Evolutionary conservation across 2,888 invertebrate genomes (phyloP), one percentile per base, ranked within the genome.

Genomic region (Cerastis rubricosa): DNA sequence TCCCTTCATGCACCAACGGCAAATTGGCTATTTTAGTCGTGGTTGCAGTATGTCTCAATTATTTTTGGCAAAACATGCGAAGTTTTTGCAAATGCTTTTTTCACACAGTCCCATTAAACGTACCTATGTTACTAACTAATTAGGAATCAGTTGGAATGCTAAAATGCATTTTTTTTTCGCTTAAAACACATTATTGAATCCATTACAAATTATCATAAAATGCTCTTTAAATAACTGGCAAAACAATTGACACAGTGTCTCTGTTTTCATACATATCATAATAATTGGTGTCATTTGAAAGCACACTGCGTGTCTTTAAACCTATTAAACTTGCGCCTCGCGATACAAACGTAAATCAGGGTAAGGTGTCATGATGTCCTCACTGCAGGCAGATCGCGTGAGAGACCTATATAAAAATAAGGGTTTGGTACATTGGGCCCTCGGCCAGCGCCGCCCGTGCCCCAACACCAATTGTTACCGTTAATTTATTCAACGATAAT

Each of bases 401-500:
- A 81, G 69, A 71, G 61, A 78, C 68, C 43, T 80, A 79, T 78
- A 89, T 93, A 90, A 89, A 89, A 88, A 80, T 82, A 83, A 80
- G 81, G 82, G 78, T 81, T 89, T 91, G 91, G 90, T 93, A 94
- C 93, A 94, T 74, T 90, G 90, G 90, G 92, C 91, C 92, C 92
- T 91, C 87, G 89, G 92, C 92, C 92, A 92, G 82, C 81, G 81
- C 85, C 86, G 79, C 89, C 93, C 93, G 90, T 87, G 78, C 91
- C 91, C 85, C 71, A 90, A 88, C 93, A 89, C 94, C 89, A 93
- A 93, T 94, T 94, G 94, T 94, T 94, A 95, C 94, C 94, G 93
- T 94, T 95, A 94, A 94, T 92, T 92, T 91, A 90, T 89, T 89
- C 90, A 83, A 86, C 85, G 85, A 89, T 90, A 88, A 89, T 90